phyloP scores from a whole-genome alignment of 2,888 invertebrate genomes.

The Acronicta alni region DNA sequence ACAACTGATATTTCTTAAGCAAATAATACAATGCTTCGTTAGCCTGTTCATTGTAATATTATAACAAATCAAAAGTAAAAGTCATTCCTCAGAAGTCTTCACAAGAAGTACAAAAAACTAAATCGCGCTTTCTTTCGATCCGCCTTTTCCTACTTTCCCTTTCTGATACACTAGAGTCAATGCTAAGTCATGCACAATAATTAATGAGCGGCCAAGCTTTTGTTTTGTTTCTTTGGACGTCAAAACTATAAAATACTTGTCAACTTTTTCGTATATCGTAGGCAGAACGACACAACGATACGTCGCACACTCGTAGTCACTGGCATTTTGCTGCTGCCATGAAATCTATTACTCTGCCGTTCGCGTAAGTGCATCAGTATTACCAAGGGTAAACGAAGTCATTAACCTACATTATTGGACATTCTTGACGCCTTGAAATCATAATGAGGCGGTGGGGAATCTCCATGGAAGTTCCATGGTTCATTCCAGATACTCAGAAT shows the following conservation, averaged over 20 bases:
- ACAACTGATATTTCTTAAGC: conserved; percentile 11
- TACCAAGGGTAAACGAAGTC: no score
- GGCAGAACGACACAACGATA: background rate
- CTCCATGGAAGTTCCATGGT: background rate
- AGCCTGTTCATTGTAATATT: conserved; percentile 4
- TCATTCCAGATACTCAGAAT: no score
- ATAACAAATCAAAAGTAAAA: conserved; percentile 44
- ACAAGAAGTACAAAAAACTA: conserved; percentile 24
- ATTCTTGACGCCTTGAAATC: background rate
- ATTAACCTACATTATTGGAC: background rate
- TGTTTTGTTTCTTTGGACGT: conserved; percentile 7
- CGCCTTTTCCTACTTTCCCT: conserved; percentile 51
- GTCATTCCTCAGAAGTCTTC: conserved; percentile 24
- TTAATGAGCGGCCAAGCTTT: conserved; percentile 45
- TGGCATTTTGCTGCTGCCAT: background rate
- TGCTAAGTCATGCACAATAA: conserved; percentile 67
- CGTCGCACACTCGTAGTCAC: no score
- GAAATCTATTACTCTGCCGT: background rate
- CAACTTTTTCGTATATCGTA: background rate
- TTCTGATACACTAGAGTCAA: conserved; percentile 33
- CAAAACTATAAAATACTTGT: background rate
- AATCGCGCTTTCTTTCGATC: conserved; percentile 23
- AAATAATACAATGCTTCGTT: conserved; percentile 22
- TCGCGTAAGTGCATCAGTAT: no score
- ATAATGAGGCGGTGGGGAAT: background rate